Evolutionary conservation across 2,113 vertebrate species (phyloP), one percentile per base, ranked within the genome.

Genomic region (Eolophus roseicapilla): DNA sequence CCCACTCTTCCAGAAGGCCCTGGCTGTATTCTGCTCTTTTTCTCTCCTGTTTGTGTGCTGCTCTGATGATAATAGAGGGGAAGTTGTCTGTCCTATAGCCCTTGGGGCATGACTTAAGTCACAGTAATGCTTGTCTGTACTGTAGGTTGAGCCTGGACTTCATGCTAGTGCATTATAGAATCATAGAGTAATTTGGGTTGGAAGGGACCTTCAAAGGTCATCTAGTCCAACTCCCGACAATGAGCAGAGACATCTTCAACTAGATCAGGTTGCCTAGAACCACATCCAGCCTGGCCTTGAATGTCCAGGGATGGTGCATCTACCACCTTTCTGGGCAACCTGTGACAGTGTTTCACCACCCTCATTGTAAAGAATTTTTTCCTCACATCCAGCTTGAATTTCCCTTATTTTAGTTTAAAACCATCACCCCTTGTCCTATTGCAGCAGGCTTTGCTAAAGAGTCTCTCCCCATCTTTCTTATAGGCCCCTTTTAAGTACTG

Each of bases 131-230:
- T 65, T 73, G 17, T 43, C n/a, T 37, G 47, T 43, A 1, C 39
- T 52, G 2, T 3, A n/a, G 53, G 12, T 92, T 0, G 0, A 75
- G 18, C 21, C 20, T 52, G 52, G 6, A 0, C 73, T 86, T 57
- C 0, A 0, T 43, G 7, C 24, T 68, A n/a, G 13, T 65, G 33
- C 11, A 2, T 41, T 65, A 1, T 35, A 35, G 33, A 35, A 35
- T 59, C 57, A 59, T 15, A 59, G 57, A 59, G 35, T 59, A 59
- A 14, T 59, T 59, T 35, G 57, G 57, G 21, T 59, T 59, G 57
- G 13, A 59, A 35, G 33, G n/a, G 33, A 16, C 21, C 21, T 35
- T 59, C 13, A 59, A 35, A 59, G 57, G 21, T 59, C 21, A 59
- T 59, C 33, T 59, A 10, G 57, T 59, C 57, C 57, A 35, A 10